Conservation (phyloP, 1,140 invertebrate genomes). For the Diabrotica virgifera region DNA sequence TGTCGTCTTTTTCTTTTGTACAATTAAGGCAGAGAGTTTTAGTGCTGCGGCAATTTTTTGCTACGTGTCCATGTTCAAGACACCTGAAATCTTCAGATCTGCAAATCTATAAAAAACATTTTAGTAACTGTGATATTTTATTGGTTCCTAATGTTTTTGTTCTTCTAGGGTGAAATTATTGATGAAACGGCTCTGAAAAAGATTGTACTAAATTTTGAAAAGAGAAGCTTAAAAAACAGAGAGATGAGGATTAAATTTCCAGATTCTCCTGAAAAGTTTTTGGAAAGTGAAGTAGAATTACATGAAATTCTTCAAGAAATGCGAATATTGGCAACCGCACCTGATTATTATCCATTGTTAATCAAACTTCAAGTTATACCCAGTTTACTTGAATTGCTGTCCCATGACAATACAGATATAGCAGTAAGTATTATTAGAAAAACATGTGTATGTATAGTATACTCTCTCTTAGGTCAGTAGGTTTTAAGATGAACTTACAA, state of each 20-base stretch:
- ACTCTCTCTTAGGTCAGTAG: too few species aligned
- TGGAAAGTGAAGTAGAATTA: constrained; percentile 90
- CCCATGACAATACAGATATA: constrained; percentile 97
- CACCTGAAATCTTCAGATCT: too few species aligned
- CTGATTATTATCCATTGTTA: constrained; percentile 89
- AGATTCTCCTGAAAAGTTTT: constrained; percentile 96
- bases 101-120: constrained; percentile 1
- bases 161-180: constrained; percentile 65
- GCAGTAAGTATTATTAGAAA: constrained; percentile 54
- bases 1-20: too few species aligned
- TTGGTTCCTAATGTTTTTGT: constrained; percentile 1
- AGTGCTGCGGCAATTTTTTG: too few species aligned
- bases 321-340: constrained; percentile 91
- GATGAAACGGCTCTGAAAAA: constrained; percentile 87
- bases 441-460: too few species aligned
- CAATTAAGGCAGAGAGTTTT: too few species aligned
- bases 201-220: constrained; percentile 90
- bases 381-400: constrained; percentile 86
- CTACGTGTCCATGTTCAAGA: too few species aligned
- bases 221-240: constrained; percentile 90
- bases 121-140: not conserved
- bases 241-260: constrained; percentile 99
- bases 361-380: constrained; percentile 87
- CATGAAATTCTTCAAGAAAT: constrained; percentile 71
- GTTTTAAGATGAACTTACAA: too few species aligned